Evolutionary conservation across 35 echinoderm and acorn worm genomes (phyloP).

Genomic region (Lytechinus variegatus): DNA sequence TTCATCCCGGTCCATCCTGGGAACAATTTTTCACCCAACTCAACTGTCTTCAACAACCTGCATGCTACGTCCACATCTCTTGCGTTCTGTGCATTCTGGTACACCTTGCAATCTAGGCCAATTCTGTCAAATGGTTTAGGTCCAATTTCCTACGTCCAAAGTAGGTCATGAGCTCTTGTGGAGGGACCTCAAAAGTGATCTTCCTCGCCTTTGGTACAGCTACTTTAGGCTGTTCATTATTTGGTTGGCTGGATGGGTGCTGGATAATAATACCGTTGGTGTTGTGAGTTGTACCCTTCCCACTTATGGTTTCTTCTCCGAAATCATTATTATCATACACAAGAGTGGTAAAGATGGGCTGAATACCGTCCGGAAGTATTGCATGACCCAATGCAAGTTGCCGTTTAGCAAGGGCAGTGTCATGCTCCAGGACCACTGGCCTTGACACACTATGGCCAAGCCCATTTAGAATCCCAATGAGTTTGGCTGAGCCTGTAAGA

Average conservation of each 20-base stretch:
- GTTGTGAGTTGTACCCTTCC: constrained; percentile 86
- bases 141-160: not conserved
- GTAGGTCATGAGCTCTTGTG: not conserved
- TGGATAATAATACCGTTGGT: constrained; percentile 88
- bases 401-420: constrained; percentile 65
- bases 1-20: not conserved
- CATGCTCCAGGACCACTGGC: constrained; percentile 51
- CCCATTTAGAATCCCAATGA: constrained; percentile 69
- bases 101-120: not conserved
- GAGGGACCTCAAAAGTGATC: not conserved
- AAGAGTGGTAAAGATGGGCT: constrained; percentile 55
- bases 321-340: constrained; percentile 90
- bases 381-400: constrained; percentile 44
- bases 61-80: not conserved
- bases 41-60: not conserved
- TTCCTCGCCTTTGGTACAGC: not conserved
- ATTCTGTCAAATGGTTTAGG: not conserved
- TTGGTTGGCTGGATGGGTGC: not conserved
- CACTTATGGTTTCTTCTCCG: constrained; percentile 73
- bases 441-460: constrained; percentile 64
- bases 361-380: constrained; percentile 13
- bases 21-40: not conserved
- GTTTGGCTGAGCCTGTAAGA: constrained; percentile 53
- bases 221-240: not conserved
- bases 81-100: not conserved